Evolutionary conservation across 1,140 invertebrate genomes (phyloP), one percentile per base, ranked within the genome.

Genomic region (Bombyx mandarina): DNA sequence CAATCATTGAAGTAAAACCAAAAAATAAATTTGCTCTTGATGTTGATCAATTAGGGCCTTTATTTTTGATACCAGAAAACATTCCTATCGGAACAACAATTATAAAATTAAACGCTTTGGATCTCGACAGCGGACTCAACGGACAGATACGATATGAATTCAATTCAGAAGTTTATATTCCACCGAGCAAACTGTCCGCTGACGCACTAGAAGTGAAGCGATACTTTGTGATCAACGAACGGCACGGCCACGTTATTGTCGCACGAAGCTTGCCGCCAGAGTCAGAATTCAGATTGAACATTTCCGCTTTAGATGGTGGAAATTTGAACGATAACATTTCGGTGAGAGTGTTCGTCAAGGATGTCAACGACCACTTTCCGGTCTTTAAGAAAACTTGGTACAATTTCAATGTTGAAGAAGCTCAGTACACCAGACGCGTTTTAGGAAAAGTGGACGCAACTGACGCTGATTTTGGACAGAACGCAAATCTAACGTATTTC

Each of bases 311-410:
- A 6, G 96, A 98, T 77, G 90, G 91, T 6, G 95, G 93, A 7
- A 92, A 91, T 1, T 78, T 96, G 0, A 90, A 89, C 52, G 93
- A 95, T 54, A 88, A 89, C 50, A 90, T 94, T 3, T 91, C 90
- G 45, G 83, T 97, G 1, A 90, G 93, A 54, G 84, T 92, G 47
- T 89, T 85, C 12, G 77, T 97, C 0, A 91, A 91, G 61, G 96
- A 97, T 79, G 90, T 96, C 0, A 98, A 98, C 73, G 93, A 97
- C 73, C 95, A 97, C 75, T 90, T 93, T 10, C 96, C 96, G 0
- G 90, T 92, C 50, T 98, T 97, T 65, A 92, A 92, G 61, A 92
- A 94, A 68, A 90, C 92, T 1, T 93, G 92, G 90, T 98, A 97
- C 77, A 92, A 90, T 10, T 97, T 97, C 71, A 93, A 95, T 62